phyloP scores from a whole-genome alignment of 2,113 vertebrate genomes.

The Poeciliopsis turrubarensis region DNA sequence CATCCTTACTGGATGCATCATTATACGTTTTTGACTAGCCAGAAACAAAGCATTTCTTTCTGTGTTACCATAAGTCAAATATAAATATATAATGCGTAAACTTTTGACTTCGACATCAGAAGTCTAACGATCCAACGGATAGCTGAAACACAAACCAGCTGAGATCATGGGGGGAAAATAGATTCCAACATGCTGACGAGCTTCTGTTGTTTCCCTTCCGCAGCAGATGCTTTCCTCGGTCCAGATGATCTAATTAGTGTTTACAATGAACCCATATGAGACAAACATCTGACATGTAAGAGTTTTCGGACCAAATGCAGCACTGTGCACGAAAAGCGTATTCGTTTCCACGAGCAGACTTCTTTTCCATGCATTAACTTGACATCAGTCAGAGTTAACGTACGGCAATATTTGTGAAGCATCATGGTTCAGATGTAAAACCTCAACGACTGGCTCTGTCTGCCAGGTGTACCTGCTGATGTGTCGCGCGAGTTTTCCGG shows the following conservation, averaged over 20 bases:
- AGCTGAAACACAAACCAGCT: background rate
- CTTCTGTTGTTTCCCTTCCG: constrained; percentile 10
- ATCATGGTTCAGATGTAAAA: background rate
- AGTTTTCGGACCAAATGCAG: background rate
- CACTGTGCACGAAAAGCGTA: background rate
- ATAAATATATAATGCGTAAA: background rate
- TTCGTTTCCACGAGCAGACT: background rate
- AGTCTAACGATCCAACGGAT: background rate
- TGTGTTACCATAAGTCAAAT: background rate
- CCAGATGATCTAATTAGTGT: constrained; percentile 21
- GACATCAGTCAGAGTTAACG: background rate
- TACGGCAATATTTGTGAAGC: background rate
- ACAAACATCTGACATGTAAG: background rate
- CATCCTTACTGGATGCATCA: background rate
- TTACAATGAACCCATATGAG: background rate
- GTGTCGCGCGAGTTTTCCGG: constrained; percentile 93
- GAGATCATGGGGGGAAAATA: background rate
- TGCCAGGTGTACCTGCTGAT: constrained; percentile 90
- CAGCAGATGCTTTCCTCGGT: constrained; percentile 11
- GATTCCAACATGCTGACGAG: background rate
- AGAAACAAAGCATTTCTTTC: background rate
- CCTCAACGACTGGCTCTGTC: constrained; percentile 6
- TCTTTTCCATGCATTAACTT: no score
- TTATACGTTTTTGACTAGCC: background rate
- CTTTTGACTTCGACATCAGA: background rate